phyloP scores from a whole-genome alignment of 2,888 invertebrate genomes.

The Pseudolycoriella hygida region DNA sequence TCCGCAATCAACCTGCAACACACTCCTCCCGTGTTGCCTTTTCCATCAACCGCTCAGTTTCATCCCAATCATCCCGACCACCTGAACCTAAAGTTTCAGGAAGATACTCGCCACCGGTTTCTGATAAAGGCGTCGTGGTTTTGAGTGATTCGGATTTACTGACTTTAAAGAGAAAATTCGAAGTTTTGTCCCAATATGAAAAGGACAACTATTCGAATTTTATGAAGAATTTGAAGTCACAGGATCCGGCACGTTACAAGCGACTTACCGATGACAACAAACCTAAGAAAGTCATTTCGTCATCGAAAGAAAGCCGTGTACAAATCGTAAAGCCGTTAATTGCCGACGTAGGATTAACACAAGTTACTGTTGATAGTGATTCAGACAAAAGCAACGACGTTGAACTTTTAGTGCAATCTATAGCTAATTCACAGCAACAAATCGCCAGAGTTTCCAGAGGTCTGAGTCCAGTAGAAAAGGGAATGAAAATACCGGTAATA shows the following conservation, averaged over 20 bases:
- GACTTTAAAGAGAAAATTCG: slow-evolving; percentile 60
- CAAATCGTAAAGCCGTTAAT: no score
- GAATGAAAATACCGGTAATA: slow-evolving; percentile 12
- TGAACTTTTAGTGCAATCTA: slow-evolving; percentile 19
- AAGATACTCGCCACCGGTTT: no score
- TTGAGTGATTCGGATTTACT: slow-evolving; percentile 66
- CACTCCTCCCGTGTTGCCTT: no score
- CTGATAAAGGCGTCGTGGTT: slow-evolving; percentile 32
- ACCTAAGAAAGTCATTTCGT: no score
- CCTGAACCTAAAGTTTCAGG: no score
- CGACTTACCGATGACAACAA: slow-evolving; percentile 18
- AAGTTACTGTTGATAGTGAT: slow-evolving; percentile 17
- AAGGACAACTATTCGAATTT: slow-evolving; percentile 69
- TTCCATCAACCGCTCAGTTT: no score
- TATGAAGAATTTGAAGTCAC: slow-evolving; percentile 54
- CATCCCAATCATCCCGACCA: no score
- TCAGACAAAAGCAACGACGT: slow-evolving; percentile 13
- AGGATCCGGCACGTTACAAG: slow-evolving; percentile 39
- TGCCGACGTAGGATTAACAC: no score
- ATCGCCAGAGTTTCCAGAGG: slow-evolving; percentile 23
- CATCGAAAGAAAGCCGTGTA: no score
- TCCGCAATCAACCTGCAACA: no score
- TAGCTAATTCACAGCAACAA: slow-evolving; percentile 39
- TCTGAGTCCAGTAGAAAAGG: slow-evolving; percentile 35
- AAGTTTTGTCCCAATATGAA: slow-evolving; percentile 61